Base-by-base conservation (phyloP, 2,797 vertebrate species). In the Lithobates pipiens region DNA sequence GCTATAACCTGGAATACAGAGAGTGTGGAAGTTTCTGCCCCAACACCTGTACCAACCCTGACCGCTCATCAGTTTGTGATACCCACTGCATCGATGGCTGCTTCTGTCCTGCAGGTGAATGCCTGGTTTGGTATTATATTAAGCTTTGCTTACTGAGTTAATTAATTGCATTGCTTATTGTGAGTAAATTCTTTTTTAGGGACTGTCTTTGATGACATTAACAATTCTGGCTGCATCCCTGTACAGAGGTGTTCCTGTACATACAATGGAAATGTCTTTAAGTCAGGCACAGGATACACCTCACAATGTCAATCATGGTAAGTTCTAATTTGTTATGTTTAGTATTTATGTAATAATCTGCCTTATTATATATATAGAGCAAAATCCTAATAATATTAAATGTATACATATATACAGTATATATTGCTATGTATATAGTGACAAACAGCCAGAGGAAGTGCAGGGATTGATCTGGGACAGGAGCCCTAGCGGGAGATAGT, bases 81-180 rank as follows among this genome's bases (percentile, higher is more conserved):
- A 90, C 88, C 0, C 97, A 96, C 89, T 96, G 95, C 44, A 89
- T 92, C 0, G 95, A 95, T 6, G 95, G 95, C 74, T 97, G 96
- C 91, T 95, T 94, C 92, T 98, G 97, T 63, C 96, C 96, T 2
- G 18, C 90, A 81, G 97, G 97, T 95, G 95, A 16, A 11, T 67
- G 1, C 23, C 13, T 25, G 15, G 2, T 42, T 68, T 32, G 34
- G 34, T 29, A 16, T 54, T 54, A 32, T 10, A 61, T 7, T 23
- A 57, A 23, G 9, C 7, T 25, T n/a, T 57, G 21, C 50, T 32
- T 77, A 27, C 0, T 29, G 65, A n/a, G 54, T 8, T 61, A 23
- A 18, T 61, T 5, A 61, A n/a, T 61, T 18, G 7, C 21, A n/a
- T 61, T 8, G 21, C 54, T 61, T 23, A 61, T n/a, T 10, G 21